Base-by-base conservation (phyloP, 1,140 invertebrate genomes). In the Drosophila tani region DNA sequence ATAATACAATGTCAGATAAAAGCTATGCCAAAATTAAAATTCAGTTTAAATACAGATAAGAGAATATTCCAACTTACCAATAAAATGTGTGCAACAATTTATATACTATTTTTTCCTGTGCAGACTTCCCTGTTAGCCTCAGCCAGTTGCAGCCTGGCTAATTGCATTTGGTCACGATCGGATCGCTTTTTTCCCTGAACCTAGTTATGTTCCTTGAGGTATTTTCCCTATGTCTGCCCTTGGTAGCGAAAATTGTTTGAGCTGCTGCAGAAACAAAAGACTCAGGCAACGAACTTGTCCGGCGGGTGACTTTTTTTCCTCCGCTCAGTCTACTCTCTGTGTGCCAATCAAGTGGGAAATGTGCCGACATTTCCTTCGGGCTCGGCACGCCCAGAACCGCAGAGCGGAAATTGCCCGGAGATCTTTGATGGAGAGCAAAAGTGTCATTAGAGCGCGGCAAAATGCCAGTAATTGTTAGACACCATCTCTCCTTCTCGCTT, bases 131-230 rank as follows among this genome's bases (percentile, higher is more conserved):
- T 73, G 27, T n/a, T 68, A 40, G 17, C 49, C 49, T 38, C 15
- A 41, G 17, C 17, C 40, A 27, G 57, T 75, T 50, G 43, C 21
- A 69, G 59, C 47, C 68, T 85, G 86, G 79, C 85, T 90, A 90
- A 90, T 90, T 90, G 85, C 85, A 90, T 90, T 75, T 70, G 82
- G 85, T 90, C 85, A 90, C 85, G 85, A 90, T 90, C 81, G 60
- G 45, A 65, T 75, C 60, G 75, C 50, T 71, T 77, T 73, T 73
- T 78, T 47, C 41, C 63, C 62, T 73, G 63, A 62, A 71, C 64
- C 75, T 64, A 43, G 56, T 79, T 78, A 53, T 35, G 67, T 59
- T 79, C 77, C 77, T 71, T 59, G 63, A 58, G 69, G 19, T 47
- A 74, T 45, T 73, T 73, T 73, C 67, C 66, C 70, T 73, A 29